Evolutionary conservation across 2,797 vertebrate genomes (phyloP).

Genomic region (Falco naumanni): DNA sequence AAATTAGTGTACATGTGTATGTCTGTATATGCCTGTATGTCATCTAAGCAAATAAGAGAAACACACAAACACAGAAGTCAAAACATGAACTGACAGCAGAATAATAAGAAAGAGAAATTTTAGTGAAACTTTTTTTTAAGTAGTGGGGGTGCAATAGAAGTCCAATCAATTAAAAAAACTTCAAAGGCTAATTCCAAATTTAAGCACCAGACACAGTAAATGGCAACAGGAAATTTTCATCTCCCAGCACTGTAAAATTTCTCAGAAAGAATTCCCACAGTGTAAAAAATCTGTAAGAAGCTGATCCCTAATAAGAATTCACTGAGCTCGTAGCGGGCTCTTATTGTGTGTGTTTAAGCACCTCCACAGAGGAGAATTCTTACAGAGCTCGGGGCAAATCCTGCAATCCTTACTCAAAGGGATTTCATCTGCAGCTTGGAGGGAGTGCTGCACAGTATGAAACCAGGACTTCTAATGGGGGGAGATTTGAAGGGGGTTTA

Average conservation of each 20-base stretch:
- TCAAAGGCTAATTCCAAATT: slow-evolving; percentile 2
- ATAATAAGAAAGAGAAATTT: background rate
- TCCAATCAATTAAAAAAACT: background rate
- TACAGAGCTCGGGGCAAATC: slow-evolving; percentile 52
- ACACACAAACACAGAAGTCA: background rate
- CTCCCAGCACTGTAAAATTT: background rate
- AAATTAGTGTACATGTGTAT: background rate
- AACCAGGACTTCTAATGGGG: background rate
- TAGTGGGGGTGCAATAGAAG: background rate
- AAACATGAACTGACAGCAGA: background rate
- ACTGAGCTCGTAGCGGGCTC: slow-evolving; percentile 21
- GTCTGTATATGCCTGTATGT: background rate
- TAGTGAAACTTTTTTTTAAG: background rate
- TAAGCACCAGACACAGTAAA: background rate
- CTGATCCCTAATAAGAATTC: slow-evolving; percentile 29
- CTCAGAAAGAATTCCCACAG: slow-evolving; percentile 44
- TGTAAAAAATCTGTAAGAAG: slow-evolving; percentile 19
- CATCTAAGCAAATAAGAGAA: background rate
- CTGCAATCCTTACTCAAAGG: slow-evolving; percentile 14
- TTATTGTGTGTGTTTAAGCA: slow-evolving; percentile 43
- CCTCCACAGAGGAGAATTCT: slow-evolving; percentile 39
- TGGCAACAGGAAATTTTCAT: background rate
- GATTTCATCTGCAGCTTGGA: slow-evolving; percentile 35
- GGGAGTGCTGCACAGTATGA: background rate
- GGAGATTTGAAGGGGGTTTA: background rate